phyloP scores from a whole-genome alignment of 1,140 invertebrate genomes.

The Leptinotarsa undecemlineata region DNA sequence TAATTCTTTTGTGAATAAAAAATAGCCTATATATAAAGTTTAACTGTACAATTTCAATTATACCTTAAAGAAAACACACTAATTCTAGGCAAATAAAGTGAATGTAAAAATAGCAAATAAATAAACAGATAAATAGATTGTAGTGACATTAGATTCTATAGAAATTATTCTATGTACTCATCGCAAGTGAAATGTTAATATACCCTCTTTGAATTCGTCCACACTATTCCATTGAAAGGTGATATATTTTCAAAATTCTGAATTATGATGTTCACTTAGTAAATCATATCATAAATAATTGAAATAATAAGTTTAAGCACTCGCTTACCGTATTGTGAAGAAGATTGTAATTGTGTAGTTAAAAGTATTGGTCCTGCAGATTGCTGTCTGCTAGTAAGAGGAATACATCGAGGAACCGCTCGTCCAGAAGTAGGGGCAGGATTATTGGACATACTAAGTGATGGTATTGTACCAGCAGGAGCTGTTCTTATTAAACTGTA shows the following conservation, averaged over 20 bases:
- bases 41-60: too few relatives aligned
- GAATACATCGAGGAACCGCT: constrained; percentile 45
- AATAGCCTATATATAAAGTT: too few relatives aligned
- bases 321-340: constrained; percentile 62
- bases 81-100: too few relatives aligned
- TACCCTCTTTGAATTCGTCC: too few relatives aligned
- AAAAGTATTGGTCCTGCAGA: constrained; percentile 57
- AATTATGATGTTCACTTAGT: background rate
- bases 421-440: constrained; percentile 38
- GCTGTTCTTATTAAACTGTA: constrained; percentile 52
- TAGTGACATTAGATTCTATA: too few relatives aligned
- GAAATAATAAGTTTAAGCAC: background rate
- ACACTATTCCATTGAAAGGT: background rate
- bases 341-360: constrained; percentile 58
- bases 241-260: background rate
- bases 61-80: too few relatives aligned
- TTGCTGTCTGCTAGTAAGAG: constrained; percentile 41
- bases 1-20: too few relatives aligned
- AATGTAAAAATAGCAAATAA: too few relatives aligned
- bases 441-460: constrained; percentile 44
- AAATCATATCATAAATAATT: background rate
- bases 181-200: too few relatives aligned
- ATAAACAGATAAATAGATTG: too few relatives aligned
- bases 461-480: constrained; percentile 44
- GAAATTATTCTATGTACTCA: too few relatives aligned